Conservation (phyloP, 2,888 invertebrate species). For the Tetragonisca angustula region DNA sequence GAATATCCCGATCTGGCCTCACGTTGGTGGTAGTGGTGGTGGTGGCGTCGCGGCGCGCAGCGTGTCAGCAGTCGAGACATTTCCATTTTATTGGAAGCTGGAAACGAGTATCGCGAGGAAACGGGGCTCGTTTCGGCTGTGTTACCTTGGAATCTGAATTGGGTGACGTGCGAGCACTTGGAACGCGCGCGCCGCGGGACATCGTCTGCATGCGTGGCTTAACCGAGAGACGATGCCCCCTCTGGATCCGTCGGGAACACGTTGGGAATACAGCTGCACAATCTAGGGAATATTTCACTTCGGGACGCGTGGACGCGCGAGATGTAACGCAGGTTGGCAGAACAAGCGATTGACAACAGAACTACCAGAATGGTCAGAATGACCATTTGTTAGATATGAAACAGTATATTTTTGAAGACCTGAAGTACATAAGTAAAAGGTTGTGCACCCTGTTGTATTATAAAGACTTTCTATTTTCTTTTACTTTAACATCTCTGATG, state of each 20-base stretch:
- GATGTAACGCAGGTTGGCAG: too few relatives aligned
- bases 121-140: constrained; percentile 57
- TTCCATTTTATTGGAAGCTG: constrained; percentile 83
- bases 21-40: not conserved
- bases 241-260: not conserved
- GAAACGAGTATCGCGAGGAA: constrained; percentile 71
- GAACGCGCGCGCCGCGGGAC: constrained; percentile 48
- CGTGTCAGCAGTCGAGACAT: constrained; percentile 77
- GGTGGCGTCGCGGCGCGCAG: not conserved
- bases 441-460: too few relatives aligned
- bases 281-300: too few relatives aligned
- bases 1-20: constrained; percentile 30
- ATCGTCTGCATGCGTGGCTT: constrained; percentile 75
- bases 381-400: too few relatives aligned
- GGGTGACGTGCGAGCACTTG: constrained; percentile 77
- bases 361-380: too few relatives aligned
- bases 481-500: too few relatives aligned
- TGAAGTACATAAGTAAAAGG: too few relatives aligned
- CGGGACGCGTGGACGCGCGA: too few relatives aligned
- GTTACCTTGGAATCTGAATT: constrained; percentile 80
- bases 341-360: too few relatives aligned
- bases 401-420: too few relatives aligned
- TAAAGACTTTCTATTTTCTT: too few relatives aligned
- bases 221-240: constrained; percentile 20
- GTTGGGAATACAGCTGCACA: not conserved